Evolutionary conservation across 1,140 invertebrate species (phyloP), one percentile per base, ranked within the genome.

Genomic region (Antheraea mylitta): DNA sequence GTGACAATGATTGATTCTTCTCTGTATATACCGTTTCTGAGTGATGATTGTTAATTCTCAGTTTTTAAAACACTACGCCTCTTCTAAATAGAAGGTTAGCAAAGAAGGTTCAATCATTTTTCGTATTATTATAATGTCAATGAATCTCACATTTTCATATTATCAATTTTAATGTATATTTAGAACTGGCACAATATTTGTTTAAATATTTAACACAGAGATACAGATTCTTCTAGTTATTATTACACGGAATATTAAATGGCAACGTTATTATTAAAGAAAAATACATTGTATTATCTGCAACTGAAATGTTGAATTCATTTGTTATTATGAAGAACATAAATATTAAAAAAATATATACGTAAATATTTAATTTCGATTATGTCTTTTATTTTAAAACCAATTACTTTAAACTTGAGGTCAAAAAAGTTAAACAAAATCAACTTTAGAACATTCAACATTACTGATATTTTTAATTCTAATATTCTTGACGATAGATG

Each of bases 361-460:
- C 87, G 87, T 91, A 90, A 91, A 88, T 90, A 91, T 91, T 91
- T 91, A 90, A 89, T 89, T 91, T 88, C 65, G 82, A 59, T 68
- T 18, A 58, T 61, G 77, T 69, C 67, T 79, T 84, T 88, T 83
- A 64, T 72, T 81, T 60, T 19, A 0, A 22, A 22, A 53, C 45
- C 11, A 9, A 9, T 42, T 11, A 11, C 7, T 42, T 42, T 7
- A 11, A 42, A 42, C n/a, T n/a, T n/a, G n/a, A n/a, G n/a, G n/a
- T 42, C 7, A 42, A 42, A 42, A 30, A 30, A 1, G 22, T 30
- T 30, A 30, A 30, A 30, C 22, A 2, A 30, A 30, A 30, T 30
- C 4, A 30, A 30, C 22, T 4, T 30, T 1, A 30, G 22, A 30
- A 30, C 4, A 30, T 30, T 30, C 22, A 30, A 30, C 22, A 30